phyloP scores from a whole-genome alignment of 2,888 invertebrate species.

The Eumerus sabulonum region DNA sequence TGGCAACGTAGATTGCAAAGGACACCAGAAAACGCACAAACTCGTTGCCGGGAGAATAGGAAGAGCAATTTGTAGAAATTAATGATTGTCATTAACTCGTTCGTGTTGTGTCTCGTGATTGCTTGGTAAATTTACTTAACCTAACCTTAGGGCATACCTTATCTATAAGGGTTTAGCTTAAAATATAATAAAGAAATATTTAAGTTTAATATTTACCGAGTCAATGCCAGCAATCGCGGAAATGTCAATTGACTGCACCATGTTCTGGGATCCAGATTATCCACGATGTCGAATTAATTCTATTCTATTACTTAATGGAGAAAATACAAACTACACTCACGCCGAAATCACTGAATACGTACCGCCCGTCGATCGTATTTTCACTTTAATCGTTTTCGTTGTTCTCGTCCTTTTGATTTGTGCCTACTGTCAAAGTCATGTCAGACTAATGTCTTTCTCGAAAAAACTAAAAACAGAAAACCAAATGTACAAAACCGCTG shows the following conservation, averaged over 20 bases:
- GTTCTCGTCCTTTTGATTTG: slow-evolving; percentile 2
- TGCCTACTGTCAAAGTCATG: slow-evolving; percentile 36
- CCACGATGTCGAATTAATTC: slow-evolving; percentile 49
- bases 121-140: too few species aligned
- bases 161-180: too few species aligned
- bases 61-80: too few species aligned
- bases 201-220: slow-evolving; percentile 72
- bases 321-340: too few species aligned
- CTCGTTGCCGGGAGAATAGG: too few species aligned
- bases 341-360: slow-evolving; percentile 1
- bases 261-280: slow-evolving; percentile 68
- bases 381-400: slow-evolving; percentile 29
- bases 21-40: too few species aligned
- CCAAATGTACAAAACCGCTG: slow-evolving; percentile 28
- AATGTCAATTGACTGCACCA: slow-evolving; percentile 78
- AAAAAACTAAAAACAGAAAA: slow-evolving; percentile 32
- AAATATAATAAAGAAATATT: too few species aligned
- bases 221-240: slow-evolving; percentile 76
- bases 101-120: too few species aligned
- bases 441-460: slow-evolving; percentile 48
- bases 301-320: background rate
- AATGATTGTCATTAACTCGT: too few species aligned
- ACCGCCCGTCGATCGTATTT: background rate
- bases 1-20: too few species aligned
- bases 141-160: too few species aligned